A percentile compares a stretch with the other conserved stretches of the same genome.
phyloP scores from a whole-genome alignment of 2,888 invertebrate species.

The Phorcus lineatus region DNA sequence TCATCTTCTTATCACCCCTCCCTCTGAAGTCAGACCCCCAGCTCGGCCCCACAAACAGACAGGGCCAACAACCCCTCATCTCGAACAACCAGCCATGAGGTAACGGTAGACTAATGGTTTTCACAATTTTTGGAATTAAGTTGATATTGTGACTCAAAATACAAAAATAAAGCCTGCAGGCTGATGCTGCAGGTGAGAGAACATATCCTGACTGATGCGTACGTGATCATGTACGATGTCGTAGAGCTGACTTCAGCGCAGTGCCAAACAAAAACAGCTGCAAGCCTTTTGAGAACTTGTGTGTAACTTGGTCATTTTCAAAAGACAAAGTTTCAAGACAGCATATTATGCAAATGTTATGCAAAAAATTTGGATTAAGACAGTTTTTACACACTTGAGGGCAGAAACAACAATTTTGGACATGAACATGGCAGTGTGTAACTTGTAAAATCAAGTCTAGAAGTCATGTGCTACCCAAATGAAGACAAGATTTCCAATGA shows the following conservation, averaged over 20 bases:
- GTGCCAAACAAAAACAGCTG: neutral
- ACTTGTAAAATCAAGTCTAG: neutral
- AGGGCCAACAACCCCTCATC: neutral
- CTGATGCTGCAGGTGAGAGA: neutral
- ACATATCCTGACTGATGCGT: neutral
- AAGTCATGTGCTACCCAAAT: neutral
- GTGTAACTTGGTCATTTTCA: neutral
- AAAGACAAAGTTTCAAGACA: neutral
- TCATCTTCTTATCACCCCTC: too few relatives aligned
- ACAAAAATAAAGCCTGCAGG: conserved; percentile 10
- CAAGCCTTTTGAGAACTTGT: neutral
- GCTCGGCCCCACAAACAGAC: neutral
- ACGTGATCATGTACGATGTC: neutral
- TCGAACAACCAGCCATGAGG: conserved; percentile 13
- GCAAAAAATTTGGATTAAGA: conserved; percentile 11
- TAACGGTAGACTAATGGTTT: conserved; percentile 16
- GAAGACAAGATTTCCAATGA: neutral
- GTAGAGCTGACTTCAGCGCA: neutral
- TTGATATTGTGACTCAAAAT: conserved; percentile 7
- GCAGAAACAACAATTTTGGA: neutral
- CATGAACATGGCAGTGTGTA: conserved; percentile 4
- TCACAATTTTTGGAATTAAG: conserved; percentile 14
- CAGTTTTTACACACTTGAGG: neutral
- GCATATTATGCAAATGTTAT: conserved; percentile 18
- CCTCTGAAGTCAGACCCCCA: too few relatives aligned